Conservation (phyloP, 2,888 invertebrate genomes). For the Polydrusus pterygomalis region DNA sequence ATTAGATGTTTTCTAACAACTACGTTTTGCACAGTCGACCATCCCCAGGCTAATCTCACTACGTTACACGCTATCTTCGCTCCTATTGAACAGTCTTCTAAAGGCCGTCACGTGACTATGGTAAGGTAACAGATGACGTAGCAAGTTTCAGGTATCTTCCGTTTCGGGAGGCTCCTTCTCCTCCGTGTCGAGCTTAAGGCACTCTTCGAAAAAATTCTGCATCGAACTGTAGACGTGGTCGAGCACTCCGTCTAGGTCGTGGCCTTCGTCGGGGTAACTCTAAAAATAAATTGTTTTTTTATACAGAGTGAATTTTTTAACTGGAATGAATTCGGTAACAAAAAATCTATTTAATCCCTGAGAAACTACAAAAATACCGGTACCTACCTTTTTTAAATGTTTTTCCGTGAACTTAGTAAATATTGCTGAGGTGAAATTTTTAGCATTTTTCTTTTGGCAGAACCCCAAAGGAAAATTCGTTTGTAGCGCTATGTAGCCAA, state of each 20-base stretch:
- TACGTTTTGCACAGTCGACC: constrained; percentile 21
- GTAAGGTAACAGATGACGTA: constrained; percentile 58
- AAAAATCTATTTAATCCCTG: no score
- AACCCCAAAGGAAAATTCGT: no score
- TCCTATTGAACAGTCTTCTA: constrained; percentile 58
- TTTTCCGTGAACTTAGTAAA: no score
- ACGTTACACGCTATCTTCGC: constrained; percentile 39
- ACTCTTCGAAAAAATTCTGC: constrained; percentile 94
- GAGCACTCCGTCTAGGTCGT: constrained; percentile 86
- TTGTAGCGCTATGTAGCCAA: no score
- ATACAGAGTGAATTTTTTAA: no score
- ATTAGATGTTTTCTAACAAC: constrained; percentile 10
- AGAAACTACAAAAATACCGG: no score
- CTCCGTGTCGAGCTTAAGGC: constrained; percentile 90
- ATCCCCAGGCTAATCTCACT: constrained; percentile 30
- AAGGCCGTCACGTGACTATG: constrained; percentile 62
- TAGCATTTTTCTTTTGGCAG: no score
- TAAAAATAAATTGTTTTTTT: constrained; percentile 75
- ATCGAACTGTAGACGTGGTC: constrained; percentile 95
- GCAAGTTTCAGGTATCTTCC: constrained; percentile 65
- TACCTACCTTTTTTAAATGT: no score
- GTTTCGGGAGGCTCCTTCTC: constrained; percentile 60
- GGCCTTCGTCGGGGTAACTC: constrained; percentile 95
- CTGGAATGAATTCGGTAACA: no score
- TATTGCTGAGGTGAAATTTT: no score